A percentile compares a stretch with the other conserved stretches of the same genome.
Evolutionary conservation across 2,113 vertebrate species (phyloP).

Genomic region (Terrapene triunguis): DNA sequence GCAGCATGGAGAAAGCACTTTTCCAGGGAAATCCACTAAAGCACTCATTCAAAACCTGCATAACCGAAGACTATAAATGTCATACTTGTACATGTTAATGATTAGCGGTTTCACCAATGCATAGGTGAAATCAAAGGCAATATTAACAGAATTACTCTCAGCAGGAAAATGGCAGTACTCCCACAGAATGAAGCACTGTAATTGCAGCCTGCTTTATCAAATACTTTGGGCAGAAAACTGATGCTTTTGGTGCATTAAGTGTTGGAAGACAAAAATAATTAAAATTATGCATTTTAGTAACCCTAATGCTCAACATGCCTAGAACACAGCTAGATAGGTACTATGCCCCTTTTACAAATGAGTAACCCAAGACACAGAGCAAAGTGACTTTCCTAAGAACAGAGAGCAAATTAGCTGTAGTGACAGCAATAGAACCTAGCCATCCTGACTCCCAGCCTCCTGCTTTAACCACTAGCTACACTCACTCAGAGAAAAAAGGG

Average conservation of each 20-base stretch:
- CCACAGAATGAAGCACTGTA: slow-evolving; percentile 88
- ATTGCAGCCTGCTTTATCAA: slow-evolving; percentile 94
- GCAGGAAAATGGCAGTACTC: slow-evolving; percentile 96
- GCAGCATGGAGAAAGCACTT: neutral
- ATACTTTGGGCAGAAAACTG: neutral
- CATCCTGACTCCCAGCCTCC: fast-evolving
- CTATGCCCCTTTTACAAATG: neutral
- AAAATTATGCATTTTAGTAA: neutral
- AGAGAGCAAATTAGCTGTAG: neutral
- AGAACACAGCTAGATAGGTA: neutral
- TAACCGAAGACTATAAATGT: neutral
- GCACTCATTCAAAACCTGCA: neutral
- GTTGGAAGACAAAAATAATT: neutral
- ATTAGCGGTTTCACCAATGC: slow-evolving; percentile 57
- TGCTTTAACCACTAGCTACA: neutral
- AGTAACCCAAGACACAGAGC: fast-evolving
- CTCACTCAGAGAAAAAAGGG: neutral
- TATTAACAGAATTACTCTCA: slow-evolving; percentile 84
- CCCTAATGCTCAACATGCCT: neutral
- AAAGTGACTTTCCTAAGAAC: fast-evolving
- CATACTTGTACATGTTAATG: slow-evolving; percentile 78
- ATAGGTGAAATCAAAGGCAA: slow-evolving; percentile 62
- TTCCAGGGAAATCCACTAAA: neutral
- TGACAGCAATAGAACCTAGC: neutral
- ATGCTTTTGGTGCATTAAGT: fast-evolving